Evolutionary conservation across 2,888 invertebrate species (phyloP), one percentile per base, ranked within the genome.

Genomic region (Biston stratarius): DNA sequence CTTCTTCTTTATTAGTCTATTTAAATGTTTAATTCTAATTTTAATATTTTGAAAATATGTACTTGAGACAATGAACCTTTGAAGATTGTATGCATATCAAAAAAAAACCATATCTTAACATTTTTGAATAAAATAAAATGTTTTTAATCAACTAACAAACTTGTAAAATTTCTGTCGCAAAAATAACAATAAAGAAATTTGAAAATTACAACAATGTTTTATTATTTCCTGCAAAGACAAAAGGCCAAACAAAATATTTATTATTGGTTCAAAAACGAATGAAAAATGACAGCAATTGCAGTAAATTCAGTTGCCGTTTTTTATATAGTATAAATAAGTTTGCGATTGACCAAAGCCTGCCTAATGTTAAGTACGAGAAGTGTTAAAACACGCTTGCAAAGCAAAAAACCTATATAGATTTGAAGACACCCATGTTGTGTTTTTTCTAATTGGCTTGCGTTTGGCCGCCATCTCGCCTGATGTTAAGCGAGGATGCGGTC

Each of bases 21-120:
- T n/a, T n/a, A n/a, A n/a, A n/a, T n/a, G n/a, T 24, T 24, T 24
- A 24, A 1, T 24, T 2, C 24, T 24, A 8, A 38, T 38, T 38
- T 6, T 38, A 38, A 38, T 6, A 44, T n/a, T 44, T 12, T 44
- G n/a, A 24, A 24, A 24, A 48, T 9, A 24, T 24, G 24, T 48
- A 55, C 56, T 64, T 69, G 65, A 64, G 61, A 38, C 15, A 52
- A 68, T 61, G 24, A 52, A 53, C 45, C n/a, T 51, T 55, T 45
- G 45, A 15, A 70, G 70, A 69, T 69, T 72, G 71, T 67, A 79
- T 79, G 81, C 86, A 86, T 86, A 86, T 85, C 85, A 81, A 75
- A 77, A 73, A 72, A 74, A 70, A 55, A 66, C 78, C 83, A 83
- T 84, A 83, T 83, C 81, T 77, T 74, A 71, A 67, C 58, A 58